A percentile compares a stretch with the other conserved stretches of the same genome.
phyloP scores from a whole-genome alignment of 2,113 vertebrate genomes.

The Nothocercus nigrocapillus region DNA sequence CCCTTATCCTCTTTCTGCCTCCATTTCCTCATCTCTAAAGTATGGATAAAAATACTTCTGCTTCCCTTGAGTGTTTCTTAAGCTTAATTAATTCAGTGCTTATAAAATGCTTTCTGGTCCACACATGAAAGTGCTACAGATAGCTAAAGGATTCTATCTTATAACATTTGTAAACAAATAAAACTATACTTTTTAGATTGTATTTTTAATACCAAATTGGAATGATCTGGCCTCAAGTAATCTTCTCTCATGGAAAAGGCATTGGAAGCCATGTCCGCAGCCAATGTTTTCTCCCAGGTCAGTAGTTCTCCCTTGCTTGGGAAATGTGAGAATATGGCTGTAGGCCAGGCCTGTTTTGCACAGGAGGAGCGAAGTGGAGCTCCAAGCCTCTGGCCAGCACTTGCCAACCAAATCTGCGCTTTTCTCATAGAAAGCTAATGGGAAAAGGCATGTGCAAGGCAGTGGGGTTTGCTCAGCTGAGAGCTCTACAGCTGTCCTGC shows the following conservation, averaged over 20 bases:
- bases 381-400: conserved; percentile 7
- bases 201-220: conserved; percentile 15
- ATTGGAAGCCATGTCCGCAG: background rate
- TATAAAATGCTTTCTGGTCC: conserved; percentile 26
- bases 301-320: background rate
- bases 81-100: conserved; percentile 55
- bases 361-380: conserved; percentile 7
- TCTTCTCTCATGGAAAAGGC: conserved; percentile 11
- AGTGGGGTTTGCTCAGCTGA: background rate
- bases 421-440: conserved; percentile 19
- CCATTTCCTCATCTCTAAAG: conserved; percentile 67
- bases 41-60: conserved; percentile 58
- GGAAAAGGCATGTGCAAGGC: background rate
- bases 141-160: background rate
- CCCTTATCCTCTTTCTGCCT: conserved; percentile 24
- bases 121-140: background rate
- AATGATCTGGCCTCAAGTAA: background rate
- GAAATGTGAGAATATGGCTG: conserved; percentile 27
- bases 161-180: conserved; percentile 30
- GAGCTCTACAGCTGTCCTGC: conserved; percentile 15
- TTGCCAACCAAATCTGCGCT: conserved; percentile 18
- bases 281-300: background rate
- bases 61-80: conserved; percentile 43
- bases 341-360: background rate
- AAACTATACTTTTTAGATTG: background rate